Evolutionary conservation across 2,113 vertebrate species (phyloP).

Genomic region (Tringa solitaria): DNA sequence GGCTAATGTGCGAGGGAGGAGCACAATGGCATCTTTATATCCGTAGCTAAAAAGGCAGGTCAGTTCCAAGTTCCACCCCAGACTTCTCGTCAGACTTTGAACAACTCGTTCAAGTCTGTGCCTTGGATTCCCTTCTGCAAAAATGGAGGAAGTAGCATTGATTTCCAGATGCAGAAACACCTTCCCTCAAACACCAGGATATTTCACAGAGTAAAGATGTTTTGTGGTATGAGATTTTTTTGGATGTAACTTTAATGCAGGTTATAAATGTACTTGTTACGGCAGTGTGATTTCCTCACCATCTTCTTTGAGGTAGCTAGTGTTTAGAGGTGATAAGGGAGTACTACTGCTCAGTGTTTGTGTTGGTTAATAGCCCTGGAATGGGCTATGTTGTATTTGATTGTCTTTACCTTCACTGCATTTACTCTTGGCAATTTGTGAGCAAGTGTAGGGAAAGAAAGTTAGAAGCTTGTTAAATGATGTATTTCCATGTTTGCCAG

Average conservation of each 20-base stretch:
- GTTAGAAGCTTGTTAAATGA: background rate
- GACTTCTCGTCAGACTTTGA: background rate
- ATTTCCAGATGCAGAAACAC: background rate
- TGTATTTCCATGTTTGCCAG: background rate
- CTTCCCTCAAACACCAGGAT: background rate
- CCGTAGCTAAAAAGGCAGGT: accelerated
- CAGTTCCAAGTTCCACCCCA: background rate
- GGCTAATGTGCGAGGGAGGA: background rate
- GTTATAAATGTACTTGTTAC: background rate
- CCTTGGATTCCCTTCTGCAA: background rate
- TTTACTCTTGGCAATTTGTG: background rate
- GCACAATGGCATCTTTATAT: accelerated
- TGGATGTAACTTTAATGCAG: background rate
- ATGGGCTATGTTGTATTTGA: background rate
- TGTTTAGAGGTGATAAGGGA: background rate
- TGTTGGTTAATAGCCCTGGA: background rate
- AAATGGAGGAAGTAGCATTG: background rate
- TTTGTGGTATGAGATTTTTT: background rate
- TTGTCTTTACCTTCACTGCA: background rate
- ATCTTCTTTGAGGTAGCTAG: background rate
- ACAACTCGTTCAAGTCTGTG: background rate
- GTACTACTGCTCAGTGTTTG: background rate
- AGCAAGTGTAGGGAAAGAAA: background rate
- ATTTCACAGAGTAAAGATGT: background rate
- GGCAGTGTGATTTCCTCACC: background rate